Evolutionary conservation across 1,140 invertebrate genomes (phyloP).

Genomic region (Trypoxylus dichotomus): DNA sequence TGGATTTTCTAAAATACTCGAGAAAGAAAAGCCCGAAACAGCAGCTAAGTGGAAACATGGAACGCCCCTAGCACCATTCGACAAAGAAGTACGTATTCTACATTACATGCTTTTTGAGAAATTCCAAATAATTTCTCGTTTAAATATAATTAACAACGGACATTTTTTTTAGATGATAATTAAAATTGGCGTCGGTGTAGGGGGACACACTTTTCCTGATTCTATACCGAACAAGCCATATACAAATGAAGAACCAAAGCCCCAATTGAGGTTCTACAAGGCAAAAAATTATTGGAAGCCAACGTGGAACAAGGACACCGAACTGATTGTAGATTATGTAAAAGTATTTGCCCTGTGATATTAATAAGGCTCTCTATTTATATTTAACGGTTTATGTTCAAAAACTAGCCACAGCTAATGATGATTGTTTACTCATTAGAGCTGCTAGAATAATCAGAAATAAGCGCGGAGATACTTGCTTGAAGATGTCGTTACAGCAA

Average conservation of each 20-base stretch:
- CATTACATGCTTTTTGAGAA: not conserved
- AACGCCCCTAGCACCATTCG: slow-evolving; percentile 67
- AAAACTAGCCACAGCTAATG: no score
- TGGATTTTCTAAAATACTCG: slow-evolving; percentile 40
- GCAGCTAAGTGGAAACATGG: slow-evolving; percentile 51
- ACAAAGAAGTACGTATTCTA: slow-evolving; percentile 62
- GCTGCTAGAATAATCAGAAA: no score
- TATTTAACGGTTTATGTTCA: not conserved
- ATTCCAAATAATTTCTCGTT: no score
- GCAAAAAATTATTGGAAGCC: slow-evolving; percentile 53
- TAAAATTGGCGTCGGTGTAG: slow-evolving; percentile 72
- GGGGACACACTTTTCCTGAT: slow-evolving; percentile 69
- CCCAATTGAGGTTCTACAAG: slow-evolving; percentile 56
- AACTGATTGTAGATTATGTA: slow-evolving; percentile 65
- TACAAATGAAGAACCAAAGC: slow-evolving; percentile 61
- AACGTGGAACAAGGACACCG: slow-evolving; percentile 58
- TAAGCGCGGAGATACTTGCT: no score
- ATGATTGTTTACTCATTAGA: no score
- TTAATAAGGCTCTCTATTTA: not conserved
- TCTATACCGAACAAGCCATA: slow-evolving; percentile 67
- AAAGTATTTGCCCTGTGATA: slow-evolving; percentile 59
- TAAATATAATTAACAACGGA: not conserved
- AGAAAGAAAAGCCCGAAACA: slow-evolving; percentile 44
- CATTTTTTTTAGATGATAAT: slow-evolving; percentile 67
- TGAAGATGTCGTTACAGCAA: no score